phyloP scores from a whole-genome alignment of 2,888 invertebrate species.

The Petrophora chlorosata region DNA sequence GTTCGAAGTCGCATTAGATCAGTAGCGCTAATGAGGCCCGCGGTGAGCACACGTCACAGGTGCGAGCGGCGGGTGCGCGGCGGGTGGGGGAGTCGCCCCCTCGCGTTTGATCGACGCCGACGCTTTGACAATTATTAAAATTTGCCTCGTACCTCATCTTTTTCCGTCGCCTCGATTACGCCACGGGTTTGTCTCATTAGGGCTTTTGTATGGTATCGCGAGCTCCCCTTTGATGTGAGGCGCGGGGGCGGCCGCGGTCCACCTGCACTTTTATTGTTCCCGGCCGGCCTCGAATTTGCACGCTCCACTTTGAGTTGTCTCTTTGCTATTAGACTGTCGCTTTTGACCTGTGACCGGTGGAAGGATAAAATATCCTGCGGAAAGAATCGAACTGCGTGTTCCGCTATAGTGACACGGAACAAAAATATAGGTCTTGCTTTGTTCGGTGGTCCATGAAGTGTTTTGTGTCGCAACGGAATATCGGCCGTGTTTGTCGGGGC shows the following conservation, averaged over 20 bases:
- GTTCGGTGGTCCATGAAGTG: constrained; percentile 27
- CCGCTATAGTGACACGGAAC: neutral
- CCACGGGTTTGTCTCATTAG: constrained; percentile 84
- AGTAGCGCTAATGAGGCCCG: constrained; percentile 81
- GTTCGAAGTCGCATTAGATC: constrained; percentile 81
- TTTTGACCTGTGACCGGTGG: constrained; percentile 57
- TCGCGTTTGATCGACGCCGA: constrained; percentile 82
- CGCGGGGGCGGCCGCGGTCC: constrained; percentile 66
- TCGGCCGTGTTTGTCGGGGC: constrained; percentile 28
- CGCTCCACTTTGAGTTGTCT: constrained; percentile 78
- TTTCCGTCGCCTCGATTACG: constrained; percentile 83
- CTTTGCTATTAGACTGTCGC: constrained; percentile 71
- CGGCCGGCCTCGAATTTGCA: constrained; percentile 75
- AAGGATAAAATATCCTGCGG: constrained; percentile 48
- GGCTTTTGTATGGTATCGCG: constrained; percentile 82
- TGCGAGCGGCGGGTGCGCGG: constrained; percentile 49
- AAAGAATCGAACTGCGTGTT: constrained; percentile 4
- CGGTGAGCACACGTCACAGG: constrained; percentile 78
- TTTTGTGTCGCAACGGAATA: constrained; percentile 32
- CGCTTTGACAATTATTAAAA: constrained; percentile 85
- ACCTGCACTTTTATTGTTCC: constrained; percentile 82
- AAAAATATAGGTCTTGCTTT: constrained; percentile 2
- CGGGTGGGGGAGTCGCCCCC: constrained; percentile 45
- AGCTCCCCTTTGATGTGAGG: constrained; percentile 76
- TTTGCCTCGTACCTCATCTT: constrained; percentile 84